Conservation (phyloP, 2,113 vertebrate genomes). For the Notechis scutatus region DNA sequence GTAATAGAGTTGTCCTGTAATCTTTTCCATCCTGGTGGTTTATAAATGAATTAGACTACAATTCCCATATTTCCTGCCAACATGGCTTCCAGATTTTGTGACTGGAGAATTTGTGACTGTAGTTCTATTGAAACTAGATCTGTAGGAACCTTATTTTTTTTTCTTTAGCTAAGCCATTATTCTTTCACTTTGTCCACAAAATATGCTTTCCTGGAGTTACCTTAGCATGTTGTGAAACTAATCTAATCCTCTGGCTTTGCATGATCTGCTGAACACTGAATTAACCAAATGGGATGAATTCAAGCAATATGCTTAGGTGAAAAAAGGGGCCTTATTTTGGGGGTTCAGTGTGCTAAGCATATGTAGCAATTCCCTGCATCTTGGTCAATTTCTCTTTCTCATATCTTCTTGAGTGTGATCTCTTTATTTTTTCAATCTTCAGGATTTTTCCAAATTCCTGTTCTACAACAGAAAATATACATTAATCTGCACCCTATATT, state of each 20-base stretch:
- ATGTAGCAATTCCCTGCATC: background rate
- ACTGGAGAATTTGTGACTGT: background rate
- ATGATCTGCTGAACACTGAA: background rate
- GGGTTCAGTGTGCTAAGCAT: background rate
- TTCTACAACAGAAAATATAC: background rate
- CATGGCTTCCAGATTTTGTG: background rate
- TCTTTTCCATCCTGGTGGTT: background rate
- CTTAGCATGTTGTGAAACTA: background rate
- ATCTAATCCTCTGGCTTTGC: background rate
- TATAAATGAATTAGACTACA: background rate
- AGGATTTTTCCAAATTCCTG: background rate
- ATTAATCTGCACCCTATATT: background rate
- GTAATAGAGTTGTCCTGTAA: background rate
- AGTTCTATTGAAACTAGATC: background rate
- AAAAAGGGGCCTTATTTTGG: background rate
- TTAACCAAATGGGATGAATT: background rate
- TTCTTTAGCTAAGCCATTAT: background rate
- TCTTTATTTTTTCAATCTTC: background rate
- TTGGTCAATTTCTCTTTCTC: background rate
- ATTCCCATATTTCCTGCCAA: background rate
- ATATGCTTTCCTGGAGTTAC: background rate
- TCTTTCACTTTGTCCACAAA: background rate
- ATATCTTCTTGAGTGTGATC: background rate
- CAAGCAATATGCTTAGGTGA: background rate
- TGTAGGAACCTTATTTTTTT: background rate